A percentile compares a stretch with the other conserved stretches of the same genome.
Evolutionary conservation across 2,113 vertebrate species (phyloP).

Genomic region (Puma concolor): DNA sequence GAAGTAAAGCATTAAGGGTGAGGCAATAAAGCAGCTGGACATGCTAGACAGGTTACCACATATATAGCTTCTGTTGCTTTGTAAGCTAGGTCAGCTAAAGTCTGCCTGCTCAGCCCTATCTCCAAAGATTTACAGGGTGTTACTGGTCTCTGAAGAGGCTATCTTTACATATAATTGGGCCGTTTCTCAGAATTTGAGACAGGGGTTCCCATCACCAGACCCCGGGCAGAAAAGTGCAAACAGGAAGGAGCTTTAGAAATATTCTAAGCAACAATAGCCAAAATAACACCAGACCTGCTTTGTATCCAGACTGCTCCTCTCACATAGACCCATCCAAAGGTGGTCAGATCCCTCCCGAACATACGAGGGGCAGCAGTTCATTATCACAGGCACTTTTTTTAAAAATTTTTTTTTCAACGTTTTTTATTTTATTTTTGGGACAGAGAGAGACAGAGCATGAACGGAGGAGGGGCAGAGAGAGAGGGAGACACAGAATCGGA

Average conservation of each 20-base stretch:
- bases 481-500: no score
- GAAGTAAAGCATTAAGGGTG: conserved; percentile 28
- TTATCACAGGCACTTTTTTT: not conserved
- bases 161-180: not conserved
- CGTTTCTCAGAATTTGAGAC: conserved; percentile 12
- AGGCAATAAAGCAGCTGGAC: conserved; percentile 27
- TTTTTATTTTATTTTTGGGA: no score
- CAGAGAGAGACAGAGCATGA: no score
- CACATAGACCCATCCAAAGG: not conserved
- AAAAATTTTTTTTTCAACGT: no score
- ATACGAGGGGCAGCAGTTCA: not conserved
- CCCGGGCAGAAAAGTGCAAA: not conserved
- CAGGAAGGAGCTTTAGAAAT: not conserved
- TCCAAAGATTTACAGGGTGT: conserved; percentile 49
- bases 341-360: not conserved
- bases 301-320: not conserved
- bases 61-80: not conserved
- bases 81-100: conserved; percentile 28
- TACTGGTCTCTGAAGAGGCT: conserved; percentile 31
- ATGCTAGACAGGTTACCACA: not conserved
- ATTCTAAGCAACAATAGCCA: not conserved
- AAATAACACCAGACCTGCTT: not conserved
- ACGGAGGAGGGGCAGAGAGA: no score
- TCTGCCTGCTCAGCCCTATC: not conserved
- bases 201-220: not conserved